Percentiles rank a stretch among this genome's conserved stretches.
phyloP scores from a whole-genome alignment of 2,113 vertebrate species.

The Silurus glanis region DNA sequence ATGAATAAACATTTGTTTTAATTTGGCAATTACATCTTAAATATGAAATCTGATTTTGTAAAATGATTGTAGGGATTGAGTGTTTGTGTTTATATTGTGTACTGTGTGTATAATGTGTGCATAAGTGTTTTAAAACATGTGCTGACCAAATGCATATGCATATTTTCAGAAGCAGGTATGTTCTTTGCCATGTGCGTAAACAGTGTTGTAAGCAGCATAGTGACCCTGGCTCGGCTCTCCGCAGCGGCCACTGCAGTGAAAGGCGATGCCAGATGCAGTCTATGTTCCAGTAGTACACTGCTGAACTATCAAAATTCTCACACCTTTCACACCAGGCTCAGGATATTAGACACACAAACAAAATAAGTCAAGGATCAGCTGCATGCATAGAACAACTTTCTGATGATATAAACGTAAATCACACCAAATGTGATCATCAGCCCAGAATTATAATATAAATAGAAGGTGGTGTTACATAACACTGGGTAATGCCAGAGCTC shows the following conservation, averaged over 20 bases:
- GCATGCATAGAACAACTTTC: not conserved
- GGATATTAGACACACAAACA: constrained; percentile 14
- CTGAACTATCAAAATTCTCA: constrained; percentile 42
- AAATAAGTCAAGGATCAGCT: not conserved
- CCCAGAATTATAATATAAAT: not conserved
- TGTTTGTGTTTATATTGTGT: not conserved
- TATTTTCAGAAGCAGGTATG: not conserved
- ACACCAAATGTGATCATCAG: not conserved
- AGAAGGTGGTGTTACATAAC: not conserved
- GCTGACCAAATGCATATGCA: too few relatives aligned
- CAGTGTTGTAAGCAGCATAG: constrained; percentile 27
- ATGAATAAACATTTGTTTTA: not conserved
- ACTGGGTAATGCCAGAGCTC: not conserved
- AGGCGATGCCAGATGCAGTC: constrained; percentile 33
- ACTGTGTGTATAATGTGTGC: not conserved
- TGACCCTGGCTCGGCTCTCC: constrained; percentile 29
- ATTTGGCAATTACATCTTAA: not conserved
- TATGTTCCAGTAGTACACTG: constrained; percentile 18
- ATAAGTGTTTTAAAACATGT: not conserved
- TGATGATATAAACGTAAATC: not conserved
- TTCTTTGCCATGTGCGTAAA: not conserved
- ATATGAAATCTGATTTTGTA: not conserved
- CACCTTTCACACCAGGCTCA: constrained; percentile 15
- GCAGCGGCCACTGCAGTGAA: constrained; percentile 50
- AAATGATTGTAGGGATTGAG: not conserved